Evolutionary conservation across 2,113 vertebrate genomes (phyloP).

Genomic region (Ovis aries): ARS-UI_Ramb_v3.0 NC_056063.1:11205001-11205500

Average conservation of each 20-base stretch:
- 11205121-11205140: background rate
- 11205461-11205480: background rate
- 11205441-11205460: background rate
- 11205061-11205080: background rate
- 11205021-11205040: background rate
- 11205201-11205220: background rate
- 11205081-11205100: background rate
- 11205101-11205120: background rate
- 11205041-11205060: background rate
- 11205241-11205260: background rate
- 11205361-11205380: slow-evolving; percentile 4
- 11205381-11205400: background rate
- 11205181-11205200: background rate
- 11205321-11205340: background rate
- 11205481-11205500: background rate
- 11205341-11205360: background rate
- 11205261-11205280: background rate
- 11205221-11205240: background rate
- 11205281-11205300: background rate
- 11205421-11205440: background rate
- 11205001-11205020: background rate
- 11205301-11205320: background rate
- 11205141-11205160: background rate
- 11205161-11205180: background rate
- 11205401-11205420: background rate